Evolutionary conservation across 2,797 vertebrate genomes (phyloP).

Genomic region (Arnoldichthys spilopterus): DNA sequence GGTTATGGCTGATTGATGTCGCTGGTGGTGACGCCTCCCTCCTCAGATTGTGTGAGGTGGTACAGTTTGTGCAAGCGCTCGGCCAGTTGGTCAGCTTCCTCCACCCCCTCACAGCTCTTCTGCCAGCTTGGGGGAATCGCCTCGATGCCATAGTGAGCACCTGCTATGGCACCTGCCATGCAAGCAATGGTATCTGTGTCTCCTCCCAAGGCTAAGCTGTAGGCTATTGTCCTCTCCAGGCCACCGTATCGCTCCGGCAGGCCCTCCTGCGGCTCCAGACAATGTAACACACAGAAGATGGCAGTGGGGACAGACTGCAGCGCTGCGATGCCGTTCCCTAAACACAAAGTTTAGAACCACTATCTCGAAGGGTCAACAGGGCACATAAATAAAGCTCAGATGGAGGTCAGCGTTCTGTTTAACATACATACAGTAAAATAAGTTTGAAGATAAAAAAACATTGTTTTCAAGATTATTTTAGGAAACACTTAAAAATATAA

Average conservation of each 20-base stretch:
- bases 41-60: slow-evolving; percentile 69
- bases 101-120: slow-evolving; percentile 88
- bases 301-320: slow-evolving; percentile 96
- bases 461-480: no score
- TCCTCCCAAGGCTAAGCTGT: slow-evolving; percentile 93
- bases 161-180: slow-evolving; percentile 97
- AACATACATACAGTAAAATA: no score
- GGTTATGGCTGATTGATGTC: slow-evolving; percentile 37
- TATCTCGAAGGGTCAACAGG: neutral
- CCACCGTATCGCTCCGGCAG: slow-evolving; percentile 86
- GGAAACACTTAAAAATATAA: no score
- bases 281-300: slow-evolving; percentile 95
- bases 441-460: no score
- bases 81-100: slow-evolving; percentile 86
- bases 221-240: slow-evolving; percentile 92
- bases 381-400: no score
- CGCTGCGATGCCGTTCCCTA: slow-evolving; percentile 94
- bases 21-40: slow-evolving; percentile 49
- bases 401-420: no score
- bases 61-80: slow-evolving; percentile 84
- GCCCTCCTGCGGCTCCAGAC: slow-evolving; percentile 87
- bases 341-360: slow-evolving; percentile 4
- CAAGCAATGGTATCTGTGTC: slow-evolving; percentile 99
- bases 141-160: slow-evolving; percentile 92
- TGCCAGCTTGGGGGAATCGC: slow-evolving; percentile 88